Base-by-base conservation (phyloP, 1,140 invertebrate species). In the Bombus pascuorum region DNA sequence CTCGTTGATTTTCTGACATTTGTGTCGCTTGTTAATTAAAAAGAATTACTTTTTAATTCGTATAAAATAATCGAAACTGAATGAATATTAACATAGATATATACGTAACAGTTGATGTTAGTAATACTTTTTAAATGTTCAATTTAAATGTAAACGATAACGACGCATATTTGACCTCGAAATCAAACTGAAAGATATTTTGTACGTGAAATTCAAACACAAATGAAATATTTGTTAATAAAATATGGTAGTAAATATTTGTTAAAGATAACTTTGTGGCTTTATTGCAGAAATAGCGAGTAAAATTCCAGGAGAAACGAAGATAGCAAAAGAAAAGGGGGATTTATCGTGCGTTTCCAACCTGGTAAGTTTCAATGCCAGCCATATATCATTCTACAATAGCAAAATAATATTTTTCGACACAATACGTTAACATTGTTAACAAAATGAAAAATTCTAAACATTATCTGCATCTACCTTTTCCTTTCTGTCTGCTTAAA, bases 301-400 rank as follows among this genome's bases (percentile, higher is more conserved):
- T 18, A n/a, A 42, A n/a, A 72, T 18, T 32, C 2, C 6, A 73
- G 8, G 18, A 73, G 42, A 5, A 18, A 32, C 6, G 37, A 22
- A 73, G 13, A 32, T 12, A 13, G 39, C 15, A 8, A 73, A n/a
- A 72, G 28, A n/a, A 9, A n/a, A 53, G 6, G 42, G 9, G 25
- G 42, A 25, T 73, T 73, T 42, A 47, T 39, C 42, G 39, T 72
- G 70, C 70, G 25, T 72, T 72, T 57, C 28, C n/a, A 75, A 57
- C 47, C 53, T n/a, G 74, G 74, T 76, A 37, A 76, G 74, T 76
- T 76, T 15, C 13, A 57, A 76, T 22, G 34, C 3, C 68, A 28
- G n/a, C 34, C 37, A 71, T 39, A 28, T 28, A 71, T 39, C 37
- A 39, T 39, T 71, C 34, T 25, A 39, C 22, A 71, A 39, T 71